Evolutionary conservation across 2,797 vertebrate species (phyloP), one percentile per base, ranked within the genome.

Genomic region (Chrysocyon brachyurus): DNA sequence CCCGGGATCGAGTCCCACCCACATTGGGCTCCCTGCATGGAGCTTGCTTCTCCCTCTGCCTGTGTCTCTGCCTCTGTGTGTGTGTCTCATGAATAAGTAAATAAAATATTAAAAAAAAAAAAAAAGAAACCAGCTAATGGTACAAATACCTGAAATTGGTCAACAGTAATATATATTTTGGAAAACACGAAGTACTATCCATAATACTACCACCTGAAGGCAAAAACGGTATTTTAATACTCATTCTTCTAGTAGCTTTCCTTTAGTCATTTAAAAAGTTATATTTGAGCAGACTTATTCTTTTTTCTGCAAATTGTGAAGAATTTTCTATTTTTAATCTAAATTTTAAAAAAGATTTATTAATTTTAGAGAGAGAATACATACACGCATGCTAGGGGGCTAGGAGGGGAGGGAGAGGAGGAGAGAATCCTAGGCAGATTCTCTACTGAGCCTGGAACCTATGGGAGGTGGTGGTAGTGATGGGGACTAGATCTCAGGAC

Each of bases 171-270:
- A 15, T 57, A 75, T 9, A 46, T 46, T 83, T 90, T 82, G 11
- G 28, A 87, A 96, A 96, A 83, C 40, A 87, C 31, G 24, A 81
- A 81, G 52, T 94, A 75, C 63, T 70, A 54, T 68, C 26, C 33
- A 52, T 52, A 52, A 36, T 79, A 63, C 12, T 28, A 66, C 14
- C 21, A 88, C 2, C 21, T 81, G 77, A 90, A 63, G 77, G 33
- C 22, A 88, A 79, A 95, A 91, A 33, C 8, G 91, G 24, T 70
- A 46, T 91, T 79, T 87, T 86, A 73, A 40, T 85, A 68, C 59
- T 2, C 78, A 12, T 84, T 95, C 16, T 92, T 93, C 28, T 11
- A 66, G 16, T 57, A 36, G 31, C 93, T 93, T 95, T 19, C 22
- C 36, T 14, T 10, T 79, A 56, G 33, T 33, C 9, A 17, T 79